phyloP scores from a whole-genome alignment of 2,888 invertebrate species.

The Yponomeuta malinellus region DNA sequence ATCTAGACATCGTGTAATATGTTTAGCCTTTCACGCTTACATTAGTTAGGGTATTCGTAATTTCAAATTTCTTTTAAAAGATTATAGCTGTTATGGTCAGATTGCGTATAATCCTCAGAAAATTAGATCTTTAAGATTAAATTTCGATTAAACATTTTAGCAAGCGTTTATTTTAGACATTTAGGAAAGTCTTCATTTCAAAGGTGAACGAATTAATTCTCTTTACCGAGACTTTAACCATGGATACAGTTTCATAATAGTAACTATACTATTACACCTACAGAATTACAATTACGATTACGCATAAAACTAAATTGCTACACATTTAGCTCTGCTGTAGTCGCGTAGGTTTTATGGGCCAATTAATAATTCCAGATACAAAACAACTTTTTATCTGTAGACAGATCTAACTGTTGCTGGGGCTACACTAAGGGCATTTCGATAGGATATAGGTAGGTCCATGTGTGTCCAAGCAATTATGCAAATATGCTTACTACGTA shows the following conservation, averaged over 20 bases:
- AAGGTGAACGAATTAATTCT: background rate
- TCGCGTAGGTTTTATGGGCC: constrained; percentile 7
- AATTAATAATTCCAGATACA: background rate
- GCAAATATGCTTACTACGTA: background rate
- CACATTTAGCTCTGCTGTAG: background rate
- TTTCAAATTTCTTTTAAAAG: background rate
- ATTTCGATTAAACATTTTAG: background rate
- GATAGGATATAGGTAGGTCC: background rate
- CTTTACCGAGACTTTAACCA: background rate
- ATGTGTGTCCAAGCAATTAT: background rate
- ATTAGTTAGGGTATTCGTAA: background rate
- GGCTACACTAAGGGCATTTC: background rate
- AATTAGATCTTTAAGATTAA: background rate
- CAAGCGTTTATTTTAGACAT: background rate
- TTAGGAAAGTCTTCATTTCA: background rate
- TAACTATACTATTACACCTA: background rate
- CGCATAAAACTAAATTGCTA: background rate
- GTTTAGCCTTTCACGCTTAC: background rate
- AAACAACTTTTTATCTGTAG: background rate
- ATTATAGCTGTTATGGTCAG: background rate
- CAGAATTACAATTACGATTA: background rate
- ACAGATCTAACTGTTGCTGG: background rate
- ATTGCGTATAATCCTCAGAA: background rate
- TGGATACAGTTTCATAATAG: background rate
- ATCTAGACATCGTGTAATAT: background rate